Conservation (phyloP, 2,888 invertebrate species). For the Acanthacorydalis orientalis region DNA sequence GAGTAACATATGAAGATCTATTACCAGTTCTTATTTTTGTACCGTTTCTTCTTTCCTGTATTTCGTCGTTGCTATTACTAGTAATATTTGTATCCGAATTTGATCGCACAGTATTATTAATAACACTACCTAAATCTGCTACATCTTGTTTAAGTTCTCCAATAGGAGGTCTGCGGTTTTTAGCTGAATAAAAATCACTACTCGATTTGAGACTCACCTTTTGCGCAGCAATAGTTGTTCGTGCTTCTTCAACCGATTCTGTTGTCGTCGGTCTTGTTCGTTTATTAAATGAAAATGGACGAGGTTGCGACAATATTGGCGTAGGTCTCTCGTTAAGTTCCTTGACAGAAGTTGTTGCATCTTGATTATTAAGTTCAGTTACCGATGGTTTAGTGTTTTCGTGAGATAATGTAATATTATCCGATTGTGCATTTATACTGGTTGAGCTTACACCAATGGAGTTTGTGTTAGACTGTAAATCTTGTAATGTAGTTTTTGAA, state of each 20-base stretch:
- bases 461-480: no score
- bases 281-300: slow-evolving; percentile 19
- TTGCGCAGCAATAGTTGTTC: slow-evolving; percentile 2
- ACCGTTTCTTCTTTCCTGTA: slow-evolving; percentile 10
- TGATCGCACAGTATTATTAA: neutral
- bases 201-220: slow-evolving; percentile 12
- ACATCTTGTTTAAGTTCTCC: neutral
- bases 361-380: neutral
- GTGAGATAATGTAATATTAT: no score
- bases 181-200: slow-evolving; percentile 6
- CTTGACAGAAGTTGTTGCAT: slow-evolving; percentile 9
- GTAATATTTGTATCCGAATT: slow-evolving; percentile 5
- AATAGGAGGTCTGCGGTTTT: neutral
- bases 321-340: slow-evolving; percentile 9
- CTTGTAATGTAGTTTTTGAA: neutral
- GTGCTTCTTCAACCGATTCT: slow-evolving; percentile 15
- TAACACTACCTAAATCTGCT: neutral
- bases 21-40: slow-evolving; percentile 6
- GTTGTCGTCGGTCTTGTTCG: slow-evolving; percentile 18
- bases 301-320: slow-evolving; percentile 19
- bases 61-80: slow-evolving; percentile 8
- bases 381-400: no score
- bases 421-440: no score
- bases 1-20: neutral
- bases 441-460: no score